Base-by-base conservation (phyloP, 2,797 vertebrate genomes). In the Coregonus ussuriensis region DNA sequence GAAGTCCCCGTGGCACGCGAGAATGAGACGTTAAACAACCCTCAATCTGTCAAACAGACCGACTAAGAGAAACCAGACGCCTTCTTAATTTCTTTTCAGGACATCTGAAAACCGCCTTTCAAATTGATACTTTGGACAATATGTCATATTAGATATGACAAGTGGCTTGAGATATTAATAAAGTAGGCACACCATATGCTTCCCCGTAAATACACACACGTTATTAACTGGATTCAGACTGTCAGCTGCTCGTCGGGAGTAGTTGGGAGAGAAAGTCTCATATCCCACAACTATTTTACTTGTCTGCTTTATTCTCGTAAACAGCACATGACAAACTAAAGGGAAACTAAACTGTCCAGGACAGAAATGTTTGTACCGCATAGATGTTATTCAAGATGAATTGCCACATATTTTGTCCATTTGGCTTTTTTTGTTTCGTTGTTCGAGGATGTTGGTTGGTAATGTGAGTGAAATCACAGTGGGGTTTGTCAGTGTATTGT, bases 11-110 rank as follows among this genome's bases (percentile, higher is more conserved):
- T 88, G 91, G 88, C 89, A 89, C 91, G 88, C 86, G 87, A 89
- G 89, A 93, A 91, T 83, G 88, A 93, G 91, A 89, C 83, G 89
- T 89, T 93, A 92, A 93, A 93, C 89, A 93, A 89, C 90, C 89
- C 86, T 91, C 89, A 90, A 91, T 92, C 91, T 93, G 91, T 91
- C 93, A 91, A 87, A 85, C 78, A 84, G 84, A 90, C 86, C 75
- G 81, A 88, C 90, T 86, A 90, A 91, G 92, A 91, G 91, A 90
- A 91, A 92, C 86, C 89, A 89, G 88, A 90, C 84, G 79, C 65
- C 78, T 79, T 89, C 25, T 71, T 74, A 59, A 13, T 59, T 59
- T 90, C 1, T 90, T 68, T 90, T 92, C 89, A 88, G 86, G 87
- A 87, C 86, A 86, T 80, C 56, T 33, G 53, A 16, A 35, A 65